phyloP scores from a whole-genome alignment of 2,797 vertebrate genomes.

The Hafferia zeledoni region DNA sequence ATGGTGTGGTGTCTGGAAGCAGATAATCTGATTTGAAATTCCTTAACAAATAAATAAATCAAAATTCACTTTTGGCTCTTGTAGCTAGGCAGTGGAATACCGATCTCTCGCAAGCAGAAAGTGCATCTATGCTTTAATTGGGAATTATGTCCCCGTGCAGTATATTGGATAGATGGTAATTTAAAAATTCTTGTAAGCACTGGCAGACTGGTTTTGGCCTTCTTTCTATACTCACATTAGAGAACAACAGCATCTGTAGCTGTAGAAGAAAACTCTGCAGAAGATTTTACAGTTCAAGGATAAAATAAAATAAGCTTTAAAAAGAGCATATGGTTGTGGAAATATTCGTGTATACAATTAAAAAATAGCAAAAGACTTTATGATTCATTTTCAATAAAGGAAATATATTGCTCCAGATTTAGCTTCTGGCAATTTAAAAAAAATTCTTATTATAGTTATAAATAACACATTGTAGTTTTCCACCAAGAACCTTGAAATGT shows the following conservation, averaged over 20 bases:
- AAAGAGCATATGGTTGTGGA: not conserved
- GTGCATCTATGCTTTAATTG: not conserved
- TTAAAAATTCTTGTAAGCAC: not conserved
- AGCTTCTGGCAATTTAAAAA: not conserved
- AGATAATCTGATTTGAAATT: not conserved
- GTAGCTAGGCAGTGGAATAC: not conserved
- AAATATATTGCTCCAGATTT: not conserved
- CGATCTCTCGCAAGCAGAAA: not conserved
- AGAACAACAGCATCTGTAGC: not conserved
- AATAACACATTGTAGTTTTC: not conserved
- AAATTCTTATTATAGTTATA: not conserved
- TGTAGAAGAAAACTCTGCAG: not conserved
- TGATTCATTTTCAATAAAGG: not conserved
- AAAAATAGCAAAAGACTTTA: not conserved
- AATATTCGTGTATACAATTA: not conserved
- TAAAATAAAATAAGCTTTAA: not conserved
- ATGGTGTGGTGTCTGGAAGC: not conserved
- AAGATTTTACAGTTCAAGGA: not conserved
- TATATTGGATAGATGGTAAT: not conserved
- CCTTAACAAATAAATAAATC: not conserved
- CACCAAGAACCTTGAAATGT: not conserved
- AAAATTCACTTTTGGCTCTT: not conserved
- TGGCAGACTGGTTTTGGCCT: not conserved
- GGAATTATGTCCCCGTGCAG: accelerated
- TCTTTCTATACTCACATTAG: not conserved